phyloP scores from a whole-genome alignment of 2,797 vertebrate genomes.

The Erethizon dorsatum region DNA sequence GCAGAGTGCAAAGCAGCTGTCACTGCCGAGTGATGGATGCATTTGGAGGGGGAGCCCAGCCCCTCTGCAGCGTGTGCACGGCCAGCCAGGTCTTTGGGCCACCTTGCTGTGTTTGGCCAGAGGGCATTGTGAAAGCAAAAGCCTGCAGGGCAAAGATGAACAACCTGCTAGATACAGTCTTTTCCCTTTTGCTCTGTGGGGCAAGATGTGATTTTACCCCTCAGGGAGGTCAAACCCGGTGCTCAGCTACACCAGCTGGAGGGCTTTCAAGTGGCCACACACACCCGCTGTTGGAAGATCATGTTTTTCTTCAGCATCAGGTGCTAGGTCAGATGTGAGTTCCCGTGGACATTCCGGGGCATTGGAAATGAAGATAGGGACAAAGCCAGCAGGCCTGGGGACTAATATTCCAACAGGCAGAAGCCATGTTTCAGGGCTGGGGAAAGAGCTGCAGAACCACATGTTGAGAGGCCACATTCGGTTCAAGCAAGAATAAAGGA shows the following conservation, averaged over 20 bases:
- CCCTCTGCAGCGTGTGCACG: slow-evolving; percentile 80
- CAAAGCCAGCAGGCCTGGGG: not conserved
- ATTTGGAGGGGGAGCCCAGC: slow-evolving; percentile 82
- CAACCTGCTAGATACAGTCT: slow-evolving; percentile 83
- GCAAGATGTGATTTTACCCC: slow-evolving; percentile 78
- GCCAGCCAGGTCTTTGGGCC: slow-evolving; percentile 78
- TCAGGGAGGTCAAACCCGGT: not conserved
- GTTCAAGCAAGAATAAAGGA: not conserved
- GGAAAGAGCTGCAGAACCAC: not conserved
- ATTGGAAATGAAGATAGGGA: not conserved
- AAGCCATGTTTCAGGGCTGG: not conserved
- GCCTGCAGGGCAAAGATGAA: slow-evolving; percentile 87
- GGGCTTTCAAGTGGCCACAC: not conserved
- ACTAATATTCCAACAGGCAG: not conserved
- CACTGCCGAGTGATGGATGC: slow-evolving; percentile 81
- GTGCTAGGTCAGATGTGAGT: not conserved
- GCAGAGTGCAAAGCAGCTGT: slow-evolving; percentile 52
- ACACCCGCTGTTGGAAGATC: not conserved
- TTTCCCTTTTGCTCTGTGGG: slow-evolving; percentile 73
- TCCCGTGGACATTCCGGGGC: not conserved
- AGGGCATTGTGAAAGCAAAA: slow-evolving; percentile 87
- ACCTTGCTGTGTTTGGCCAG: slow-evolving; percentile 87
- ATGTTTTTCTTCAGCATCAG: not conserved
- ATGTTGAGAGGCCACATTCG: not conserved
- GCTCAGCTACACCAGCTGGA: not conserved